These are phyloP conservation scores for Echinarachnius parma DNA, from an alignment of 53 echinoderm and acorn worm genomes.

Conservation along the genomic window DNA sequence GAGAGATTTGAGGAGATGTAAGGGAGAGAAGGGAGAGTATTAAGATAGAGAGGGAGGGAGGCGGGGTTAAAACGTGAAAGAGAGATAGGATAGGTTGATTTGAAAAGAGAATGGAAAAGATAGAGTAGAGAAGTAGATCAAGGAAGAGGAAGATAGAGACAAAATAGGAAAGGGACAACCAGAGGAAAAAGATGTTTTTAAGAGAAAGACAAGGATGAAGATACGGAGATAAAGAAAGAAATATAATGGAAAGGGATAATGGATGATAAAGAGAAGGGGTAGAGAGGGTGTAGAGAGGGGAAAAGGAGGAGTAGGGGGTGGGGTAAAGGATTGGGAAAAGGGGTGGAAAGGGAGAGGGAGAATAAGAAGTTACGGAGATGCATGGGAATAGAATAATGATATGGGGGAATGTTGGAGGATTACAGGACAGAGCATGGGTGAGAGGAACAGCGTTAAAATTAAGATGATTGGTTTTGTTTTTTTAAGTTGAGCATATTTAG, in stretches of 20 bases:
- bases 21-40: neutral
- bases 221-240: neutral
- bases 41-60: neutral
- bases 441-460: no score
- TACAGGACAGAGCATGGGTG: no score
- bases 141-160: neutral
- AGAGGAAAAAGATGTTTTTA: neutral
- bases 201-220: neutral
- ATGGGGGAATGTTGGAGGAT: no score
- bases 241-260: neutral
- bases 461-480: no score
- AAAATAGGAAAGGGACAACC: neutral
- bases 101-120: conserved; percentile 14
- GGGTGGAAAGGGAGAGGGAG: neutral
- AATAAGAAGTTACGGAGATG: no score
- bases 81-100: neutral
- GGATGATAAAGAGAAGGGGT: neutral
- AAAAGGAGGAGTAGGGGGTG: neutral
- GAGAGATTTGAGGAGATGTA: neutral
- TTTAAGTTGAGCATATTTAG: no score
- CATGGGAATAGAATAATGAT: no score
- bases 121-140: neutral
- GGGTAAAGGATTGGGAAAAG: neutral
- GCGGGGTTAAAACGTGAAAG: neutral
- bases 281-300: neutral